phyloP scores from a whole-genome alignment of 2,797 vertebrate species.

The Poliocrania exsul region DNA sequence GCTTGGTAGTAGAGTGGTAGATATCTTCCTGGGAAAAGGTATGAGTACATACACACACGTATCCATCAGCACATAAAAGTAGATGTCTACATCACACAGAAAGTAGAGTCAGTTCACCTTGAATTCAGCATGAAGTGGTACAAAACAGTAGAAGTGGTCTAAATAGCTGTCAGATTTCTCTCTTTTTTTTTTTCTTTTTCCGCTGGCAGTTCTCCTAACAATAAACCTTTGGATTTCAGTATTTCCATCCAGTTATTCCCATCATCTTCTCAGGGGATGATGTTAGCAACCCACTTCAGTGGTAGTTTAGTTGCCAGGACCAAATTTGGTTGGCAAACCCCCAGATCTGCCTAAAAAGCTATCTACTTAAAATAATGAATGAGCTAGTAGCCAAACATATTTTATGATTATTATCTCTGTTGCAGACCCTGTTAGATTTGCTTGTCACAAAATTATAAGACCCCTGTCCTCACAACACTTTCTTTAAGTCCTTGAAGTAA shows the following conservation, averaged over 20 bases:
- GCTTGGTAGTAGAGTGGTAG: background rate
- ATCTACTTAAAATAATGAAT: conserved; percentile 1
- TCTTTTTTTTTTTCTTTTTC: background rate
- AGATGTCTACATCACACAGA: too few species aligned
- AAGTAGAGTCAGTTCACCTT: background rate
- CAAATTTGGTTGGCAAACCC: conserved; percentile 23
- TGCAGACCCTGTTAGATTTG: background rate
- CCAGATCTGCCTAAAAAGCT: conserved; percentile 16
- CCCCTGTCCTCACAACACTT: background rate
- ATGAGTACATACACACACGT: background rate
- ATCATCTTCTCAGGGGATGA: background rate
- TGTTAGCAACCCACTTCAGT: conserved; percentile 9
- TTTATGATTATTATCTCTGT: background rate
- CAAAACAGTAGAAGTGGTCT: background rate
- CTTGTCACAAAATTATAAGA: background rate
- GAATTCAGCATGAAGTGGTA: background rate
- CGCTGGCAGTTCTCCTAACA: background rate
- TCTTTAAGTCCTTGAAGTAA: conserved; percentile 34
- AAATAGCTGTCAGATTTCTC: background rate
- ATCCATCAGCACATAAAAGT: background rate
- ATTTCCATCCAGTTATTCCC: background rate
- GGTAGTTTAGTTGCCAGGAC: conserved; percentile 40
- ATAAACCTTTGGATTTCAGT: background rate
- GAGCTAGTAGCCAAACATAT: background rate
- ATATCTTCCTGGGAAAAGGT: background rate